phyloP scores from a whole-genome alignment of 2,113 vertebrate species.

The Struthio camelus region DNA sequence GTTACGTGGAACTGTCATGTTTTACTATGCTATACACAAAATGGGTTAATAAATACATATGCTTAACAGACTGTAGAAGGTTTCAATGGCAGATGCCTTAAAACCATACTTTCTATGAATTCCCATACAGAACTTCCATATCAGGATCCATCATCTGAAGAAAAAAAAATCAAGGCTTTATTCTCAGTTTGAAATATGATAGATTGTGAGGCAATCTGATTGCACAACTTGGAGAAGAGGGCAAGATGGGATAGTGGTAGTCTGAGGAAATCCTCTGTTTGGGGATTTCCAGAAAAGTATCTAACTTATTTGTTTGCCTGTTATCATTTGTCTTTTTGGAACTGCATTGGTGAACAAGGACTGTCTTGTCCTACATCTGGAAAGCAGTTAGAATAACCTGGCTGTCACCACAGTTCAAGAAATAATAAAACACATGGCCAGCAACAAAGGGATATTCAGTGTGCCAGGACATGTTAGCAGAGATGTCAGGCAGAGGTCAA shows the following conservation, averaged over 20 bases:
- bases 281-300: neutral
- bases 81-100: neutral
- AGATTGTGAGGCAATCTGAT: neutral
- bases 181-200: neutral
- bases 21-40: neutral
- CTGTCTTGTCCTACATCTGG: neutral
- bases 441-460: neutral
- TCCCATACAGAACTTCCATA: neutral
- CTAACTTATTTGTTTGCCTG: neutral
- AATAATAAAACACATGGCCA: conserved; percentile 32
- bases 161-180: neutral
- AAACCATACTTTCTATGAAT: neutral
- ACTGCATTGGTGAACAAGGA: neutral
- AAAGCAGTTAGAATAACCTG: neutral
- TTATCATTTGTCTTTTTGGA: neutral
- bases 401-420: neutral
- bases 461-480: neutral
- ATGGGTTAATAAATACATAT: neutral
- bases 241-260: neutral
- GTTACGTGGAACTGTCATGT: neutral
- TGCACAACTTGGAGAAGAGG: neutral
- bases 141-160: neutral
- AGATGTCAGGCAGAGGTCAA: conserved; percentile 40
- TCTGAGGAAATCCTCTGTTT: neutral
- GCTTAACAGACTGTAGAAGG: neutral